Conservation (phyloP, 1,140 invertebrate species). For the Penaeus chinensis region DNA sequence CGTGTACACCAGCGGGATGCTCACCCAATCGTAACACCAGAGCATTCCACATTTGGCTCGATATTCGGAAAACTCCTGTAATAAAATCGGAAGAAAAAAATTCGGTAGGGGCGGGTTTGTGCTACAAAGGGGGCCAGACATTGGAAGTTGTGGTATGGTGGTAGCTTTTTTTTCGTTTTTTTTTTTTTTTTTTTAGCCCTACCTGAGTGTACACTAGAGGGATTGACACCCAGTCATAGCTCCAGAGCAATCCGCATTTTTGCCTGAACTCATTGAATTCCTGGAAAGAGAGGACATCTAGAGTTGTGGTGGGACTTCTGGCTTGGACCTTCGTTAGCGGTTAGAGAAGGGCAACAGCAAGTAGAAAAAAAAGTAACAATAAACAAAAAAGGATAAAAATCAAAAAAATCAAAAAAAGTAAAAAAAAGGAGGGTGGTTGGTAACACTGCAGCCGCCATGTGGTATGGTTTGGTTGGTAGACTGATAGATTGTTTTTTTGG, state of each 20-base stretch:
- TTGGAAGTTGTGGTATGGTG: background rate
- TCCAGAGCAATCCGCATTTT: constrained; percentile 79
- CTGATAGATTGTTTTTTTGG: too few species aligned
- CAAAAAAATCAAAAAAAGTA: too few species aligned
- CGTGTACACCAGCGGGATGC: constrained; percentile 96
- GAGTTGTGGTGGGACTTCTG: too few species aligned
- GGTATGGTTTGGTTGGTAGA: too few species aligned
- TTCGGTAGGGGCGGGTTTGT: background rate
- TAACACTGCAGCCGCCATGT: too few species aligned
- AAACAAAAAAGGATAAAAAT: too few species aligned
- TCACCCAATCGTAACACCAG: constrained; percentile 94
- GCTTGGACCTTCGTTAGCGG: too few species aligned
- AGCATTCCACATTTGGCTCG: constrained; percentile 77
- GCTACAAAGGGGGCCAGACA: too few species aligned
- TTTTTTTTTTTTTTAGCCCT: constrained; percentile 64
- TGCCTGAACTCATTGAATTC: constrained; percentile 78
- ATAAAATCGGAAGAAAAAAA: constrained; percentile 51
- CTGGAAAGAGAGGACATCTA: constrained; percentile 67
- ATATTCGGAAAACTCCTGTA: constrained; percentile 77
- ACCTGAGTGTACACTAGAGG: constrained; percentile 98
- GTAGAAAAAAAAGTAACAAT: background rate
- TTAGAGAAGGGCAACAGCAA: background rate
- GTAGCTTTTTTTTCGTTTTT: background rate
- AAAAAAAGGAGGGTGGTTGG: too few species aligned
- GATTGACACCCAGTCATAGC: constrained; percentile 96